Percentiles rank a stretch among this genome's conserved stretches.
phyloP scores from a whole-genome alignment of 2,888 invertebrate genomes.

The Drosophila nigricruria region DNA sequence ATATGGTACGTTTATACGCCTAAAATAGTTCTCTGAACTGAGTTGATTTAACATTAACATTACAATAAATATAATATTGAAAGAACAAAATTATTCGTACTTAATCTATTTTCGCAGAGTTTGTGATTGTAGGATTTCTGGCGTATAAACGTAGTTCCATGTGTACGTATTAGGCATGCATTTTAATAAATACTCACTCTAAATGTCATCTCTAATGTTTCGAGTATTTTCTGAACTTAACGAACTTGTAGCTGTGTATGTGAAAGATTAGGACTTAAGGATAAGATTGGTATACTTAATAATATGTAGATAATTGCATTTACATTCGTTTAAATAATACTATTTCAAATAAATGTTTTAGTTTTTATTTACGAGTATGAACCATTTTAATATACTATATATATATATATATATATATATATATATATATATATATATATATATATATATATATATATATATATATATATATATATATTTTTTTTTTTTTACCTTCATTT shows the following conservation, averaged over 20 bases:
- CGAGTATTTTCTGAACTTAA: neutral
- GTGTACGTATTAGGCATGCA: neutral
- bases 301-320: neutral
- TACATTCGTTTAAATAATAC: neutral
- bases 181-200: neutral
- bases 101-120: neutral
- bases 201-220: neutral
- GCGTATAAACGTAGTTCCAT: neutral
- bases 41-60: neutral
- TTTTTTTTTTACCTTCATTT: no score
- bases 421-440: no score
- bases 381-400: neutral
- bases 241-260: neutral
- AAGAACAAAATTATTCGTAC: neutral
- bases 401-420: no score
- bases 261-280: neutral
- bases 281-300: neutral
- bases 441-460: no score
- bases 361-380: neutral
- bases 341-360: neutral
- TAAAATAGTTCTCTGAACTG: neutral
- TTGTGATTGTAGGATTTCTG: neutral
- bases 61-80: conserved; percentile 1
- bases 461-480: no score
- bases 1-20: conserved; percentile 2